Evolutionary conservation across 2,113 vertebrate genomes (phyloP), one percentile per base, ranked within the genome.

Genomic region (Xiphophorus couchianus): DNA sequence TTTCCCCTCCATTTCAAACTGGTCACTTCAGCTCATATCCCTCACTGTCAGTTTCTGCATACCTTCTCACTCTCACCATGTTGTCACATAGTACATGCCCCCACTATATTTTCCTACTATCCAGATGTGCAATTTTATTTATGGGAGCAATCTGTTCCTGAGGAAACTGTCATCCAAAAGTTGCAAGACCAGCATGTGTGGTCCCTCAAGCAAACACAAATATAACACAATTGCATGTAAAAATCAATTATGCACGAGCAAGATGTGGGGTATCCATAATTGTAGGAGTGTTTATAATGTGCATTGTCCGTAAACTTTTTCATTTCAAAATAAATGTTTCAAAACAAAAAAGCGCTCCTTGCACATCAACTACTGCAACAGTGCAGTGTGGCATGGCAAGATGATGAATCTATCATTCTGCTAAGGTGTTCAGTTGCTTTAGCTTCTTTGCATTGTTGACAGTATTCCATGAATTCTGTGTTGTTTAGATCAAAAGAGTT

Each of bases 31-130:
- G 33, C 29, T 66, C 78, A 71, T 75, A 54, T 66, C 66, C 19
- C 42, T 66, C 28, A 27, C 74, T 74, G 65, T 77, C 65, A 83
- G 68, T 42, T 75, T 39, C 73, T 33, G 19, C 37, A 71, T 48
- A 35, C 60, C 66, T 33, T 66, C 51, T 64, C 51, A 14, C 54
- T 33, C 69, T 69, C 61, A 61, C 44, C 71, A 74, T 30, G 65
- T 28, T 60, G 11, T n/a, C 58, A 30, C 64, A 72, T 61, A 28
- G 27, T 28, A 63, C 19, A 37, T 5, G 4, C 11, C 60, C 13
- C 58, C 15, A 25, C 28, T 51, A 39, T 12, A 44, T 19, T 37
- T 42, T 29, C n/a, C 37, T 71, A n/a, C 58, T 29, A 65, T 64
- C 35, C 42, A 62, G 44, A 3, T 28, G 4, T 67, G 4, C 28